These are phyloP conservation scores for Sebastes paucispinis DNA, from an alignment of 2,797 vertebrate genomes.

Conservation along the genomic window DNA sequence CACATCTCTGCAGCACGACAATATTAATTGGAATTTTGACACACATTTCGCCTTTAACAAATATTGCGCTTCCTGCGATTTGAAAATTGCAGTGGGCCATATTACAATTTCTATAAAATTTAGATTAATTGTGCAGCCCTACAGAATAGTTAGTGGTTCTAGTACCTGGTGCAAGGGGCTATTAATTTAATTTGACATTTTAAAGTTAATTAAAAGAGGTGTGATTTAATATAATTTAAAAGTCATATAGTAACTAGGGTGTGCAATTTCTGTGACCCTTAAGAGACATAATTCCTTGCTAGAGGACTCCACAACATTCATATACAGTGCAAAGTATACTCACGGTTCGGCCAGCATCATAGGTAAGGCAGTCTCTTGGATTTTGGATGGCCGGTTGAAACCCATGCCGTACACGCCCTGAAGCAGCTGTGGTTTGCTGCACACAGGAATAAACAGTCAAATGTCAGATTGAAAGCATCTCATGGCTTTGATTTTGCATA, in stretches of 20 bases:
- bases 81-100: too few species aligned
- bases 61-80: too few species aligned
- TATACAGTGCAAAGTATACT: slow-evolving; percentile 57
- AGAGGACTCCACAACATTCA: not conserved
- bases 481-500: not conserved
- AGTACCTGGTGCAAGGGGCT: not conserved
- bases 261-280: not conserved
- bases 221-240: not conserved
- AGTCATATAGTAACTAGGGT: not conserved
- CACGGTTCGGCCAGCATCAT: slow-evolving; percentile 99
- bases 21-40: too few species aligned
- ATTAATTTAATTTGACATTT: not conserved
- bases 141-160: not conserved
- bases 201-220: not conserved
- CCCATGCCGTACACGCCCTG: slow-evolving; percentile 98
- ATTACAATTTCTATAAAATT: too few species aligned
- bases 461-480: not conserved
- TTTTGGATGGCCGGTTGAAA: slow-evolving; percentile 98
- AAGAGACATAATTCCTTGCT: not conserved
- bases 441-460: not conserved
- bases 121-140: too few species aligned
- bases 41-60: too few species aligned
- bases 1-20: too few species aligned
- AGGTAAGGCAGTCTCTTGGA: slow-evolving; percentile 96
- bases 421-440: slow-evolving; percentile 93